Base-by-base conservation (phyloP, 2,113 vertebrate genomes). In the Clarias gariepinus region DNA sequence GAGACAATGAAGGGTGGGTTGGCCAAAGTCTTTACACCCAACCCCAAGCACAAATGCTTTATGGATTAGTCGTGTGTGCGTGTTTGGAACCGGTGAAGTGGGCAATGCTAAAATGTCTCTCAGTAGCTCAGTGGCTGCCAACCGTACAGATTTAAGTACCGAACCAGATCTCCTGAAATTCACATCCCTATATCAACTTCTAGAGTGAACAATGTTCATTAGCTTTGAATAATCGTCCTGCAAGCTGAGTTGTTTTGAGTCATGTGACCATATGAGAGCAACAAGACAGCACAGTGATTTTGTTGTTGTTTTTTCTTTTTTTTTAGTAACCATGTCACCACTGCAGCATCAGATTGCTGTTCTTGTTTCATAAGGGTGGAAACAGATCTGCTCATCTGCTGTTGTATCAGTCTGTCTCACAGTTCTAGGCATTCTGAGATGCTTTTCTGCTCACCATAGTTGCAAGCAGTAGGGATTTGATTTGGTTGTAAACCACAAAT, bases 1-100 rank as follows among this genome's bases (percentile, higher is more conserved):
- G 66, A 80, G 60, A 85, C 74, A 52, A 83, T 25, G 74, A 71
- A 47, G 2, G 76, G 77, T 68, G 2, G 76, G 77, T 68, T 78
- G 82, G 82, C 33, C 52, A 53, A 41, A 87, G 87, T 68, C 73
- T 86, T 90, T 82, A 76, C 16, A n/a, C 79, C 21, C 58, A n/a
- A 73, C 82, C 82, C 77, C 66, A 61, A 30, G 25, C 30, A 63
- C 82, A 88, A 87, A 88, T 47, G 23, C 13, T 88, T 68, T 83
- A 53, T 30, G 86, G 86, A 87, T 90, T 89, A 89, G 55, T 47
- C 13, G 53, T 61, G 47, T 82, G 60, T 84, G 74, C 18, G 41
- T 47, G 28, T 86, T 77, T 82, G 41, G 76, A 60, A 30, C n/a
- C 25, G 66, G 55, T 25, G 36, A 88, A 69, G 41, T 82, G 85